phyloP scores from a whole-genome alignment of 2,797 vertebrate species.

The Cetoscarus ocellatus region DNA sequence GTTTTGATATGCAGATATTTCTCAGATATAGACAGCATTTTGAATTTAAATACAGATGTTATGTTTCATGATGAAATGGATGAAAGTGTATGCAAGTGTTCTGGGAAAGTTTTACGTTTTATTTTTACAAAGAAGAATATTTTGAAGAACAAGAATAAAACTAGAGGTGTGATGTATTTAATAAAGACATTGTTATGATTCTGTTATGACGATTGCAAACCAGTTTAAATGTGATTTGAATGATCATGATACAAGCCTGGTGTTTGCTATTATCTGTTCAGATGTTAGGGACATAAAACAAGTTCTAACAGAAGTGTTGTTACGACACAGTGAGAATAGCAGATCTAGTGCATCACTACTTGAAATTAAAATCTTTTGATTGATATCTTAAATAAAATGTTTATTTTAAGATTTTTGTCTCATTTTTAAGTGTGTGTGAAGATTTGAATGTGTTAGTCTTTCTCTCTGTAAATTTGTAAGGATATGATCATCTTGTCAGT shows the following conservation, averaged over 20 bases:
- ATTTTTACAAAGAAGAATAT: constrained; percentile 2
- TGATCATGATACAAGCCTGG: not conserved
- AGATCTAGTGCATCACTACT: constrained; percentile 24
- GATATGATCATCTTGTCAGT: not conserved
- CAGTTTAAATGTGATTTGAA: not conserved
- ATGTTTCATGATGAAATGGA: not conserved
- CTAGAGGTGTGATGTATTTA: not conserved
- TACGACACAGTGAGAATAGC: constrained; percentile 5
- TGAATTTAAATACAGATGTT: constrained; percentile 1
- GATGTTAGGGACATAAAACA: not conserved
- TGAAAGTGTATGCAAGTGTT: no score
- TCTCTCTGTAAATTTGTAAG: not conserved
- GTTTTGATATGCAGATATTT: not conserved
- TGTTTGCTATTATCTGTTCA: constrained; percentile 1
- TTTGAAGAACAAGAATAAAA: not conserved
- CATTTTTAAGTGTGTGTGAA: constrained; percentile 1
- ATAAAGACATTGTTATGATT: not conserved
- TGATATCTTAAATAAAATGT: constrained; percentile 57
- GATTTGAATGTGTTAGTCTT: not conserved
- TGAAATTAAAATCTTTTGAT: constrained; percentile 28
- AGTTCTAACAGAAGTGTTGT: constrained; percentile 2
- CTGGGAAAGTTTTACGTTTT: not conserved
- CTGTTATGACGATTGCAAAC: not conserved
- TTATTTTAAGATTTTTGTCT: constrained; percentile 47
- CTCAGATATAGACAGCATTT: constrained; percentile 21